Evolutionary conservation across 2,113 vertebrate species (phyloP).

Genomic region (Corynorhinus townsendii): DNA sequence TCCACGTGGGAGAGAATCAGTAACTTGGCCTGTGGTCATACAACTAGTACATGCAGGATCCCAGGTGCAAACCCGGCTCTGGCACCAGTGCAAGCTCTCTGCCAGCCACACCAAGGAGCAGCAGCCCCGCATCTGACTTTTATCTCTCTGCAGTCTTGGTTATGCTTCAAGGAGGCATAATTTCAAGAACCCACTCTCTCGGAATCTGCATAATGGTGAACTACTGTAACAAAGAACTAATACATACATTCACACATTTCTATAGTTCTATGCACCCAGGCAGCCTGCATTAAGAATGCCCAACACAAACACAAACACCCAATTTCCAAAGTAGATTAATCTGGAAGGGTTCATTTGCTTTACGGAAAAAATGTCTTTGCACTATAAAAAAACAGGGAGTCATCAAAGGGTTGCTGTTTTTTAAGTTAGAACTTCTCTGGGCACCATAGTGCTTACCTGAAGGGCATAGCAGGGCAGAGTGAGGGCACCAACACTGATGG

Average conservation of each 20-base stretch:
- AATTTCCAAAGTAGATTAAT: conserved; percentile 46
- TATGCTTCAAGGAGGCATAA: conserved; percentile 30
- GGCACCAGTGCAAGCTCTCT: neutral
- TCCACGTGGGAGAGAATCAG: neutral
- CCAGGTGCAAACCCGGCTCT: neutral
- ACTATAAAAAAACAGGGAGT: neutral
- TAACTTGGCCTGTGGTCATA: neutral
- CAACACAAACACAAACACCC: neutral
- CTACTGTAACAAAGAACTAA: neutral
- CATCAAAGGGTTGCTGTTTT: neutral
- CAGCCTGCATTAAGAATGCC: neutral
- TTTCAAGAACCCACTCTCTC: neutral
- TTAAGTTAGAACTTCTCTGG: neutral
- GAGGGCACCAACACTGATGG: neutral
- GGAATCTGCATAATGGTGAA: conserved; percentile 53
- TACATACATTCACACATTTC: neutral
- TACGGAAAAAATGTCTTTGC: conserved; percentile 22
- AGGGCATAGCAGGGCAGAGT: neutral
- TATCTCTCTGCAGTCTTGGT: neutral
- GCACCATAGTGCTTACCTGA: neutral
- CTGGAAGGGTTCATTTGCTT: conserved; percentile 34
- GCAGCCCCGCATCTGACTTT: neutral
- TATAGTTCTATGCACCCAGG: neutral
- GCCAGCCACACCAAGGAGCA: neutral
- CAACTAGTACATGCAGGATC: neutral